Base-by-base conservation (phyloP, 2,888 invertebrate species). In the Sialis lutaria region DNA sequence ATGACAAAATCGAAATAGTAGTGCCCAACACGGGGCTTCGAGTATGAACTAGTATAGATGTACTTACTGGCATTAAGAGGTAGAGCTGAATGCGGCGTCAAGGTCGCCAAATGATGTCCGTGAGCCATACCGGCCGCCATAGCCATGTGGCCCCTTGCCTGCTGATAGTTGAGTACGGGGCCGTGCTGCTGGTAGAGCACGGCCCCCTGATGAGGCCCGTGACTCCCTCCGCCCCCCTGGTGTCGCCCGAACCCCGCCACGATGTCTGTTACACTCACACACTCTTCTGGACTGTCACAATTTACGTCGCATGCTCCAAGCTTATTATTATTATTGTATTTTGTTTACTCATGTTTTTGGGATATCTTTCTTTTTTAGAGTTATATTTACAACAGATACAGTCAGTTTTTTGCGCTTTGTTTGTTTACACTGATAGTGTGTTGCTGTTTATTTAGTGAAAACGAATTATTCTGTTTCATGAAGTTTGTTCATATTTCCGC, bases 41-140 rank as follows among this genome's bases (percentile, higher is more conserved):
- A 37, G 37, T n/a, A 37, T 8, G 7, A 37, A 10, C 12, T 12
- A 37, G 12, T 37, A 37, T 10, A 37, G 12, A 37, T 37, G 37
- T 37, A 64, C 64, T 64, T 58, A 65, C 65, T 64, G 54, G 64
- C 64, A 56, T 65, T 65, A 47, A 65, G 55, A 2, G 65, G 65
- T 33, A 65, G 54, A 44, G 61, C 57, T 33, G 61, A 59, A 53
- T 62, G 62, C 12, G 54, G 49, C 35, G 53, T 42, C 34, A 47
- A 32, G 5, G 46, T 47, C n/a, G 42, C 42, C 13, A 47, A 22
- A 42, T 47, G 46, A 39, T 45, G 45, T 31, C 45, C 45, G 33
- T 47, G 41, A 33, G 40, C 41, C 33, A 33, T 45, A 33, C 47
- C 49, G 33, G 44, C 49, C 35, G 40, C 13, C 40, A 56, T 55